These are phyloP conservation scores for Echinops telfairi DNA, from an alignment of 2,113 vertebrate species.

Conservation along the genomic window DNA sequence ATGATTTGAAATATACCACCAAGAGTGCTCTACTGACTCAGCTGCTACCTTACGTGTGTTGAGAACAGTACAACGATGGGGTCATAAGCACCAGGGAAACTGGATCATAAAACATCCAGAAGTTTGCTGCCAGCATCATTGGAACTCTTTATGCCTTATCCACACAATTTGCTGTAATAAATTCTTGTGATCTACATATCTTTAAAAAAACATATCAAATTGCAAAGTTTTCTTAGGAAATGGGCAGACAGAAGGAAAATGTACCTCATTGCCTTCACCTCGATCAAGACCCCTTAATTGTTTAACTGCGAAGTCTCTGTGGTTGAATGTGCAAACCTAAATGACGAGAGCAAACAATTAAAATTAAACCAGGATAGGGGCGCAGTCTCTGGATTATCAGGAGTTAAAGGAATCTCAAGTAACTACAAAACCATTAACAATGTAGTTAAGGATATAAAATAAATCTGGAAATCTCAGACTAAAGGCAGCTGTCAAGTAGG, in stretches of 20 bases:
- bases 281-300: background rate
- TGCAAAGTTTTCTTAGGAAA: constrained; percentile 22
- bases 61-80: background rate
- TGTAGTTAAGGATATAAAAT: background rate
- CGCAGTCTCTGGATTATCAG: too few relatives aligned
- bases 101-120: background rate
- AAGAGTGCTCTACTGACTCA: background rate
- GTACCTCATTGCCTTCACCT: background rate
- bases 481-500: background rate
- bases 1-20: constrained; percentile 10
- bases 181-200: background rate
- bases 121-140: background rate
- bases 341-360: background rate
- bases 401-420: background rate
- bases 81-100: constrained; percentile 1
- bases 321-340: background rate
- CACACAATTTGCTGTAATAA: background rate
- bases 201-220: background rate
- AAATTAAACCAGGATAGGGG: background rate
- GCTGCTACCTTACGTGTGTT: background rate
- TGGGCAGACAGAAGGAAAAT: background rate
- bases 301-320: background rate
- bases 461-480: background rate
- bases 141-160: background rate
- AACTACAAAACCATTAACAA: constrained; percentile 14